Evolutionary conservation across 2,797 vertebrate species (phyloP).

Genomic region (Siniperca obscura): DNA sequence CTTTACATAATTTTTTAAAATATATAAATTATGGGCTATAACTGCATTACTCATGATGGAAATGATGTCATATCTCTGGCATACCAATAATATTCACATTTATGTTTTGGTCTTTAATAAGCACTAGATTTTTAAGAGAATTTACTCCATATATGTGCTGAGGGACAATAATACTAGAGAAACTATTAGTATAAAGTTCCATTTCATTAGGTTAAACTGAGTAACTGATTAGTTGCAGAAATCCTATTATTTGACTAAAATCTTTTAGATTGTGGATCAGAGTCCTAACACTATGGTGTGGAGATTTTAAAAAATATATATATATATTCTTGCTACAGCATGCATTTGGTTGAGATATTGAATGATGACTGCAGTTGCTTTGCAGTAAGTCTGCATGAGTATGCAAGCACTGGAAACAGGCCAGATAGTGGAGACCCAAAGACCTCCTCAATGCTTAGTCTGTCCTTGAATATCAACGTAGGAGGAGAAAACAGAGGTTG

Average conservation of each 20-base stretch:
- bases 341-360: not conserved
- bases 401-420: not conserved
- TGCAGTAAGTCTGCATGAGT: not conserved
- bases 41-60: not conserved
- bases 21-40: no score
- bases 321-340: no score
- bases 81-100: not conserved
- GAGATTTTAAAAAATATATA: not conserved
- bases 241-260: not conserved
- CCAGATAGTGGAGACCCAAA: not conserved
- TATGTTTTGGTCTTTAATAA: not conserved
- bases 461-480: slow-evolving; percentile 14
- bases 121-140: not conserved
- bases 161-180: not conserved
- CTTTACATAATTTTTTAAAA: no score
- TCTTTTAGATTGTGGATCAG: not conserved
- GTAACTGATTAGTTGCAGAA: no score
- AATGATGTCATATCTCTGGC: not conserved
- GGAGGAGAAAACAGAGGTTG: not conserved
- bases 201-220: not conserved
- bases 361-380: not conserved
- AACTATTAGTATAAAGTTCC: not conserved
- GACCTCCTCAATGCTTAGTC: not conserved
- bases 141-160: not conserved
- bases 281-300: not conserved